phyloP scores from a whole-genome alignment of 2,113 vertebrate genomes.

The Cynopterus brachyotis region DNA sequence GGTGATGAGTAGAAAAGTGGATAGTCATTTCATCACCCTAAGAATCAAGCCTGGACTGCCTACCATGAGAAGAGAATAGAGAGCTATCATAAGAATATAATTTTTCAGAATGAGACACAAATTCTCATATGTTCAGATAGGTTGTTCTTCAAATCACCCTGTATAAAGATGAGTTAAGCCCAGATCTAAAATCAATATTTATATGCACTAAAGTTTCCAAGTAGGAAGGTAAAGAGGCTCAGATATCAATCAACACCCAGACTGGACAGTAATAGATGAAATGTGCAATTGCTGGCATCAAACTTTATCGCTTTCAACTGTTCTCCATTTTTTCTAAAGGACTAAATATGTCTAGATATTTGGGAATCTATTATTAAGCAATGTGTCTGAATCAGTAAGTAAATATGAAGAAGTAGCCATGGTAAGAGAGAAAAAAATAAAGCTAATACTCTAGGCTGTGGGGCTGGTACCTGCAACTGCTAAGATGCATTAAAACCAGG shows the following conservation, averaged over 20 bases:
- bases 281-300: neutral
- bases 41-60: neutral
- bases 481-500: neutral
- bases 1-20: neutral
- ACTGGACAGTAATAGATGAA: neutral
- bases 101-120: neutral
- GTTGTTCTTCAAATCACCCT: neutral
- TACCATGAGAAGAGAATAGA: neutral
- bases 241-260: neutral
- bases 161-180: neutral
- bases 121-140: neutral
- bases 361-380: constrained; percentile 9
- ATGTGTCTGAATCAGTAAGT: constrained; percentile 35
- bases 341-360: neutral
- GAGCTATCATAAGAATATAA: neutral
- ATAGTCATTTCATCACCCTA: neutral
- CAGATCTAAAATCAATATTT: neutral
- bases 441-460: neutral
- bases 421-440: neutral
- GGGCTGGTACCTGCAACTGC: neutral
- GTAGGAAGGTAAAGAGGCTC: constrained; percentile 12
- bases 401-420: neutral
- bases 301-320: constrained; percentile 10
- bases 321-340: neutral
- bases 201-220: neutral